Base-by-base conservation (phyloP, 2,888 invertebrate species). In the Synanthedon myopaeformis region DNA sequence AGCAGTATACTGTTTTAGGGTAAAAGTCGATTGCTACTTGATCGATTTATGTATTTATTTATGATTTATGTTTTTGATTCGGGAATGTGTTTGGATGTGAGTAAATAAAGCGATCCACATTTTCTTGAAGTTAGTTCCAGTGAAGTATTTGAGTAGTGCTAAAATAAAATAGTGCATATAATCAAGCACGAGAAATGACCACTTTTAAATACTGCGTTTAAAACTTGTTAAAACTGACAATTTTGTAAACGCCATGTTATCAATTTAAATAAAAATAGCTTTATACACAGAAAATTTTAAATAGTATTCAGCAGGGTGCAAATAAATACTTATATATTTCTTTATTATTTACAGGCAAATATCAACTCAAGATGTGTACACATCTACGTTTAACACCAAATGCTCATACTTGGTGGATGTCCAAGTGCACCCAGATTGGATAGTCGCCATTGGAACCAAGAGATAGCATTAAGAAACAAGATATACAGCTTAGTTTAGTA, bases 371-470 rank as follows among this genome's bases (percentile, higher is more conserved):
- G 88, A 88, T 56, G 64, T 79, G 10, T 68, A 77, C 19, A 76
- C 80, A n/a, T 79, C 83, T 17, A 80, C 78, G 17, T 88, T 82
- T 66, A 86, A 83, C 58, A 87, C 87, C 51, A 87, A 85, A 65
- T 88, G 88, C 62, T 80, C 85, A 42, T 85, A 88, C 60, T 65
- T 88, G 57, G 87, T 88, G 8, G 86, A 86, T 75, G 81, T 88
- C 0, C 79, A 85, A 73, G 83, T 88, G 10, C 82, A 83, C 58
- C 83, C 87, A 23, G 80, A 88, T 57, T 88, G 88, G 88, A 76
- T 88, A 56, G 83, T 87, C 4, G 88, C 87, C 45, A 85, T 88
- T 58, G 88, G 88, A 51, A 76, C 84, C 12, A 84, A 79, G 59
- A 79, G 78, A 81, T 84, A 70, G 69, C 42, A 42, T 13, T 13